These are phyloP conservation scores for Marcusenius ussheri DNA, from an alignment of 2,113 vertebrate genomes.

Conservation along the genomic window DNA sequence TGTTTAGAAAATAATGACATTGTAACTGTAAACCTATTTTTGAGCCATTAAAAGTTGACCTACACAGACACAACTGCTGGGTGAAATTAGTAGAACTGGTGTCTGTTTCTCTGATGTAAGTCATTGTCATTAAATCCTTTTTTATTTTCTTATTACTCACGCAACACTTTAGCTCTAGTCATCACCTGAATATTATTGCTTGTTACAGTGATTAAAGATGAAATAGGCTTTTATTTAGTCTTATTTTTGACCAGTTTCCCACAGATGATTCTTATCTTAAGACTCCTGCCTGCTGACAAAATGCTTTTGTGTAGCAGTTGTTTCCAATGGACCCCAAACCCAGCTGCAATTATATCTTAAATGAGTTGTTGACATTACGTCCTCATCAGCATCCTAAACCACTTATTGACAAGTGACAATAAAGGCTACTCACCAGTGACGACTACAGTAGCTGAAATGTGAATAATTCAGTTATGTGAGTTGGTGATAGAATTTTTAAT, in stretches of 20 bases:
- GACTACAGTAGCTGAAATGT: background rate
- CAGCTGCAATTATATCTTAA: background rate
- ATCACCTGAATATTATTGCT: background rate
- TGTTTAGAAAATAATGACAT: background rate
- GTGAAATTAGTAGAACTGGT: background rate
- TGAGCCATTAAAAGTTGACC: background rate
- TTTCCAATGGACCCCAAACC: background rate
- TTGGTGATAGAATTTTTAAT: background rate
- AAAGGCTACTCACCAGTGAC: background rate
- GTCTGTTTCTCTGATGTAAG: background rate
- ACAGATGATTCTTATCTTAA: background rate
- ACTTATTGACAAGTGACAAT: background rate
- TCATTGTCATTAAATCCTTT: background rate
- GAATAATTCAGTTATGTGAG: background rate
- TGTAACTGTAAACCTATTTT: background rate
- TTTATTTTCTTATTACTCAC: background rate
- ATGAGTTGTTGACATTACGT: background rate
- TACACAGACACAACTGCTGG: background rate
- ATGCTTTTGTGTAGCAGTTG: background rate
- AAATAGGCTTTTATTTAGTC: background rate
- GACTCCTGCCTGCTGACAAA: background rate
- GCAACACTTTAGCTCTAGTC: background rate
- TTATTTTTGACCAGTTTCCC: background rate
- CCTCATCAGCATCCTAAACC: background rate
- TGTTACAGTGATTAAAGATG: background rate